These are phyloP conservation scores for Lasius fuliginosus DNA, from an alignment of 2,888 invertebrate genomes.

Conservation along the genomic window DNA sequence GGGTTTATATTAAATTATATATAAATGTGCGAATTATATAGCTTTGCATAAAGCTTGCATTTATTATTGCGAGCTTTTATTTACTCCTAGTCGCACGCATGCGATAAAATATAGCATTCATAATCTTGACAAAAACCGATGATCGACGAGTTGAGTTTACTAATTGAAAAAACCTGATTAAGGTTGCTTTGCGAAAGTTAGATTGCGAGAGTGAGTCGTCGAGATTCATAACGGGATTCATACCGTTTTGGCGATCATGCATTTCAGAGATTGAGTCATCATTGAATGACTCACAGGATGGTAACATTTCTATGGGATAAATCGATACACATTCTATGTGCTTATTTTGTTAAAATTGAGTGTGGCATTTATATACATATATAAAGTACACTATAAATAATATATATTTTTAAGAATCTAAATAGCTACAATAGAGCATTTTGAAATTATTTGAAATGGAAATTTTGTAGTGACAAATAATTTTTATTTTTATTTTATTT, in stretches of 20 bases:
- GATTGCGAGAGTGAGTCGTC: neutral
- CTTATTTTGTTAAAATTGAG: neutral
- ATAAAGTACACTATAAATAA: neutral
- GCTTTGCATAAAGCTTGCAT: too few relatives aligned
- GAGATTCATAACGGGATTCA: neutral
- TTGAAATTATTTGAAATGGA: neutral
- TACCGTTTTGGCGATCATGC: neutral
- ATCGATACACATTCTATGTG: neutral
- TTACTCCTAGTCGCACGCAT: too few relatives aligned
- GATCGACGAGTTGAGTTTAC: neutral
- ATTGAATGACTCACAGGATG: neutral
- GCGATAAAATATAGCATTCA: too few relatives aligned
- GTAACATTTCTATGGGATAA: neutral
- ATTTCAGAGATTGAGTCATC: constrained; percentile 14
- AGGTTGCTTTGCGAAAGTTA: neutral
- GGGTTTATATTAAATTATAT: too few relatives aligned
- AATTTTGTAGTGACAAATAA: neutral
- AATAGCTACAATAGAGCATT: neutral
- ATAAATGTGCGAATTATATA: too few relatives aligned
- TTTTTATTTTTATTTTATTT: neutral
- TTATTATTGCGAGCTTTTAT: too few relatives aligned
- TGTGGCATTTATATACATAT: neutral
- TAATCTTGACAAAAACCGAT: too few relatives aligned
- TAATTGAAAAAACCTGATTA: neutral
- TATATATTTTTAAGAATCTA: neutral